Base-by-base conservation (phyloP, 2,113 vertebrate genomes). In the Anguilla rostrata region DNA sequence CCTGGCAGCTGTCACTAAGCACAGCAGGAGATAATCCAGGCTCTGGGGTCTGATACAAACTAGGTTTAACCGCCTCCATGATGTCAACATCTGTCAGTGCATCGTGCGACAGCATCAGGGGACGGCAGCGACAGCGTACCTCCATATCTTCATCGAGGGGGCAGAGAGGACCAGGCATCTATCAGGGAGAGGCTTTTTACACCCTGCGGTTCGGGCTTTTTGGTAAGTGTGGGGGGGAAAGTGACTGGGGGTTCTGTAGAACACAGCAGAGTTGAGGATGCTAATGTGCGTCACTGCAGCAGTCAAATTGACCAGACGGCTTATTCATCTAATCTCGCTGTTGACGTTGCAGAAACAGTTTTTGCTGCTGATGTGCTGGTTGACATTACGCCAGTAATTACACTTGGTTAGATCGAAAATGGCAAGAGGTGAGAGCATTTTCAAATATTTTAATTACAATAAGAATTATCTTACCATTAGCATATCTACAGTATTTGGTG, bases 1-100 rank as follows among this genome's bases (percentile, higher is more conserved):
- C 43, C 46, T 5, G 46, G 41, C 81, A 53, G 81, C 46, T 82
- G 81, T 82, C 43, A 53, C 22, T 14, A 43, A 82, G 41, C 12
- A 49, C 41, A 3, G 18, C 41, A 49, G 40, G 22, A 82, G 81
- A 82, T 82, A 82, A 82, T 82, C 81, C 81, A n/a, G 81, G 40
- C n/a, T 82, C 41, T 82, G 41, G 6, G 18, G 81, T 49, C 22
- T n/a, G 81, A n/a, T 82, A 29, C 81, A 53, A 82, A 39, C 41
- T 11, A 49, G 81, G 40, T 53, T 82, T 43, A n/a, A 82, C 81
- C 46, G 81, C 81, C 46, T 43, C 40, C 16, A n/a, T 49, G 41
- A 82, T 82, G 46, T 82, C 41, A 82, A 82, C 81, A 82, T 82
- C 81, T 82, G 81, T 82, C 81, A 46, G 80, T 46, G 41, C 41